Conservation (phyloP, 2,888 invertebrate genomes). For the Pachycephus smyrnensis region DNA sequence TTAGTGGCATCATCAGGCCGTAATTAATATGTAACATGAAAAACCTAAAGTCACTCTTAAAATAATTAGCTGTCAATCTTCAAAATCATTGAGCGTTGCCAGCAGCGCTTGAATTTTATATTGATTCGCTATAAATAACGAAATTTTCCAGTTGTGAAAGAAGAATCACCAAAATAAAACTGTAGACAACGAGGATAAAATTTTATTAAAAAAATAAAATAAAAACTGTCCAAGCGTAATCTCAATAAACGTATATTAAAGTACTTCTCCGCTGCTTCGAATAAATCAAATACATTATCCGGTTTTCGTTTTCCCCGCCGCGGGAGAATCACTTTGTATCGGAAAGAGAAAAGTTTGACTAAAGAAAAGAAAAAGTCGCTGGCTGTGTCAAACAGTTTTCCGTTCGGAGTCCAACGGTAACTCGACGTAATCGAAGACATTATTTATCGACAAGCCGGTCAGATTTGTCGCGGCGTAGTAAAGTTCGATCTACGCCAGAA, state of each 20-base stretch:
- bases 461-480: background rate
- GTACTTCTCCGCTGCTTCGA: background rate
- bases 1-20: background rate
- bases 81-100: background rate
- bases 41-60: background rate
- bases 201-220: background rate
- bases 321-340: background rate
- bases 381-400: background rate
- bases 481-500: background rate
- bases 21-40: background rate
- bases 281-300: background rate
- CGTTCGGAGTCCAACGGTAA: background rate
- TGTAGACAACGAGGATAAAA: background rate
- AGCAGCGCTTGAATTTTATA: too few relatives aligned
- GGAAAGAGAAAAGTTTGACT: background rate
- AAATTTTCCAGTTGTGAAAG: background rate
- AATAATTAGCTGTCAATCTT: background rate
- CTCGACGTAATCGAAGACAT: background rate
- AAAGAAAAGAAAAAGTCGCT: background rate
- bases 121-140: background rate
- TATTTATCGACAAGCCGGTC: background rate
- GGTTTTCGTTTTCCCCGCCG: background rate
- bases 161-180: too few relatives aligned
- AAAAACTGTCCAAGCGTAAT: background rate
- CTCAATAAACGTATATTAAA: background rate